These are phyloP conservation scores for Sesia apiformis DNA, from an alignment of 2,888 invertebrate species.

Conservation along the genomic window DNA sequence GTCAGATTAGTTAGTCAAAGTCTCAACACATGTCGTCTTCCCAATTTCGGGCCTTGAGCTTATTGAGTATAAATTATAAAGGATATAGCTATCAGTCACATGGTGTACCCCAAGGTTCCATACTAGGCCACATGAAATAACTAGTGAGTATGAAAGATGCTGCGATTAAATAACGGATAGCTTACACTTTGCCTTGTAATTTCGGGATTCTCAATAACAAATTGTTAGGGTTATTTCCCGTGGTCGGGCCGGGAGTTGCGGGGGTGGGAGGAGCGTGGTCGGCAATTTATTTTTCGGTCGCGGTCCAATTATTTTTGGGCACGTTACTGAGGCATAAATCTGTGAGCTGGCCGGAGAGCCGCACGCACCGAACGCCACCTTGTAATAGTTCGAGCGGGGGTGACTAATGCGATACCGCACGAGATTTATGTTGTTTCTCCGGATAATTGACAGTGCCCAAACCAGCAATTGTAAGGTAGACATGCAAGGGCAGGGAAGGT, in stretches of 20 bases:
- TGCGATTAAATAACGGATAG: constrained; percentile 17
- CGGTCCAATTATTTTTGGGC: constrained; percentile 69
- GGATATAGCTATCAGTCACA: background rate
- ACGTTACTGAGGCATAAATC: constrained; percentile 61
- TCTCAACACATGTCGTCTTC: background rate
- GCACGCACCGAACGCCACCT: constrained; percentile 26
- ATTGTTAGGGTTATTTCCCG: constrained; percentile 46
- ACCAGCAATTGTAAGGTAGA: background rate
- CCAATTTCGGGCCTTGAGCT: too few species aligned
- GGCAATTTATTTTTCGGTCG: constrained; percentile 67
- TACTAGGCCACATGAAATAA: constrained; percentile 3
- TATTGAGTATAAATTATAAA: too few species aligned
- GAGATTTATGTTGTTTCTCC: constrained; percentile 30
- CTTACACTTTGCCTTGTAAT: constrained; percentile 26
- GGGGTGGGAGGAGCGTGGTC: constrained; percentile 21
- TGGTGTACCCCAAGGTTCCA: background rate
- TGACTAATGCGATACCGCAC: constrained; percentile 36
- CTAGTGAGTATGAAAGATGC: constrained; percentile 9
- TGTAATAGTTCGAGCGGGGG: constrained; percentile 24
- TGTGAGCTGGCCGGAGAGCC: constrained; percentile 16
- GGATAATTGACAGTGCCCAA: constrained; percentile 11
- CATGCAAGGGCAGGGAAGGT: background rate
- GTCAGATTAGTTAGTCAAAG: background rate
- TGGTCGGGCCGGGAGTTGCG: constrained; percentile 16
- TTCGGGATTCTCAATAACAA: constrained; percentile 50